phyloP scores from a whole-genome alignment of 2,113 vertebrate genomes.

The Oryzias woworae region DNA sequence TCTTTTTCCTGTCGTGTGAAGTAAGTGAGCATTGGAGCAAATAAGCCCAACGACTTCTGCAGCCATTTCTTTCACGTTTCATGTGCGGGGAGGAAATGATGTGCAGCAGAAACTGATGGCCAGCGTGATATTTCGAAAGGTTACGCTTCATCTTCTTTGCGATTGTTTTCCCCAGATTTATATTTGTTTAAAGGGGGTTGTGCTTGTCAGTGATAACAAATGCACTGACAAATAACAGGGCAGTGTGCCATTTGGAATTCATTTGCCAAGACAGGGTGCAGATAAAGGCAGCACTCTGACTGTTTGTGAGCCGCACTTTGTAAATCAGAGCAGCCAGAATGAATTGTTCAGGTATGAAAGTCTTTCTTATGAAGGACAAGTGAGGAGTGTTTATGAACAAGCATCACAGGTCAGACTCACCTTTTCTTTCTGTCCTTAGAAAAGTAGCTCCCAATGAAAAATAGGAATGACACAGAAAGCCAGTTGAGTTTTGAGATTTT shows the following conservation, averaged over 20 bases:
- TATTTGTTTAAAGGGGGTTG: conserved; percentile 76
- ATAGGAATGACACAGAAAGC: conserved; percentile 7
- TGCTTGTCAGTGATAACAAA: conserved; percentile 78
- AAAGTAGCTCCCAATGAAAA: conserved; percentile 20
- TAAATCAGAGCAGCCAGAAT: conserved; percentile 64
- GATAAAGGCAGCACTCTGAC: conserved; percentile 67
- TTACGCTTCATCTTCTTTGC: conserved; percentile 70
- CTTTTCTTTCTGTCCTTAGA: conserved; percentile 48
- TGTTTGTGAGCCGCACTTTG: conserved; percentile 52
- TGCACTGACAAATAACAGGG: conserved; percentile 74
- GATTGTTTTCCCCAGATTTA: conserved; percentile 76
- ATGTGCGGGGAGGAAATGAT: conserved; percentile 35
- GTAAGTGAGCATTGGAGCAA: background rate
- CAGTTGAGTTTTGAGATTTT: background rate
- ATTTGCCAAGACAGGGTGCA: conserved; percentile 66
- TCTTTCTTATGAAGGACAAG: conserved; percentile 67
- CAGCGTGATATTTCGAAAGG: conserved; percentile 81
- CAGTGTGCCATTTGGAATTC: conserved; percentile 76
- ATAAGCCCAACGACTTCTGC: conserved; percentile 25
- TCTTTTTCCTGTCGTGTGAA: conserved; percentile 40
- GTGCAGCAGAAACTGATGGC: conserved; percentile 63
- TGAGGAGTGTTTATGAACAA: conserved; percentile 64
- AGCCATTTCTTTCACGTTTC: conserved; percentile 55
- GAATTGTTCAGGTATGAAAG: conserved; percentile 57
- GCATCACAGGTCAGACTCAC: conserved; percentile 60